Base-by-base conservation (phyloP, 2,797 vertebrate species). In the Leontocebus nigricollis region DNA sequence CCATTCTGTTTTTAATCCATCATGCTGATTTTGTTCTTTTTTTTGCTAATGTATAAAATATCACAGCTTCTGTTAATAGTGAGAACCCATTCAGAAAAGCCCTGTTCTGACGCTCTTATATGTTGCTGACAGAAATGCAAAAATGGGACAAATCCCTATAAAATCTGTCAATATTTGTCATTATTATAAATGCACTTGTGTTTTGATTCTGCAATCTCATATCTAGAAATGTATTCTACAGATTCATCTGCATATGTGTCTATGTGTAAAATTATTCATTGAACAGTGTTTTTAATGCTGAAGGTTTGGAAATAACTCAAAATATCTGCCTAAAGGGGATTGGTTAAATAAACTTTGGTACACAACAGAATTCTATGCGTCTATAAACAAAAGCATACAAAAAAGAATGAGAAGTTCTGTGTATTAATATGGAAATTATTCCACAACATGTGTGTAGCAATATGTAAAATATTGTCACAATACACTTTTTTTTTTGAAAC, bases 71-170 rank as follows among this genome's bases (percentile, higher is more conserved):
- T 83, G 30, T 96, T 96, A 88, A 79, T 30, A 67, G 44, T 19
- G 84, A 22, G 33, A 96, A 89, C 8, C n/a, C 48, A 96, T 75
- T 91, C 55, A 94, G 79, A 94, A 97, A 86, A 97, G 30, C 46
- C 30, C 36, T 90, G 3, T 92, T 91, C 39, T 88, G 79, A 88
- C 22, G 92, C 4, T 83, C n/a, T 72, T 85, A 41, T 36, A 93
- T 36, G 22, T 77, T 95, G 19, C 15, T 81, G 41, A 30, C 64
- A 73, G 48, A 93, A 96, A 81, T 39, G 46, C 41, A 95, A 96
- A 95, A 94, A 92, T n/a, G 26, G 52, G 46, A 95, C 11, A 88
- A 92, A 81, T 13, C 3, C 57, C 44, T 33, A 59, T 5, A 72
- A 36, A 67, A 80, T 64, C 27, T 93, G 41, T 89, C 48, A 93